Base-by-base conservation (phyloP, 2,888 invertebrate species). In the Latrodectus hesperus region DNA sequence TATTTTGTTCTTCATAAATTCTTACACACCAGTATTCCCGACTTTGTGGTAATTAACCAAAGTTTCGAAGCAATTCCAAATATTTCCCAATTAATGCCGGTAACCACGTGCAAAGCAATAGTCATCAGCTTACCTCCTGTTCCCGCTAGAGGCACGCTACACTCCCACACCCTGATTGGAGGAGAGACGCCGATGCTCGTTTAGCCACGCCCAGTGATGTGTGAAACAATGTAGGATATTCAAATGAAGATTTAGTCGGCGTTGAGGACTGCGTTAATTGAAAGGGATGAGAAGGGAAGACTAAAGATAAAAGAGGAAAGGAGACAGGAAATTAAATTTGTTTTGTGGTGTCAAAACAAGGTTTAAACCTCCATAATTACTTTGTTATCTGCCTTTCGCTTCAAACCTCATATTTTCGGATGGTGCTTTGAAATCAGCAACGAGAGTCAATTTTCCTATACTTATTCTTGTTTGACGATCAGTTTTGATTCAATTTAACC, bases 341-440 rank as follows among this genome's bases (percentile, higher is more conserved):
- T 82, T 82, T 80, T 82, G 82, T 75, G 82, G 82, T 82, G 82
- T 82, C 75, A 82, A 73, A 82, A 82, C 55, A 55, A 70, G 82
- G 68, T 53, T 75, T 68, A 82, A 81, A 68, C 70, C 65, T 49
- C 51, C 51, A 49, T 68, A 53, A 68, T 68, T 17, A 68, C 26
- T 22, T 68, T 68, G 17, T 68, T 22, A 17, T 68, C n/a, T 68
- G 10, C 67, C 17, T 22, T 26, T 68, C 12, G n/a, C 10, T n/a
- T 6, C 60, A 60, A 60, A 38, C 38, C 38, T 38, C 38, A 38
- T 38, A 38, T 38, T 38, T 38, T 38, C 38, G 38, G 6, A 38
- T 38, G 38, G 38, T 22, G 38, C 38, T 38, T 38, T 38, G 38
- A 38, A 38, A 38, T 38, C 38, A 38, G 6, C 38, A 3, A 38